These are phyloP conservation scores for Zapornia atra DNA, from an alignment of 2,113 vertebrate genomes.

Conservation along the genomic window DNA sequence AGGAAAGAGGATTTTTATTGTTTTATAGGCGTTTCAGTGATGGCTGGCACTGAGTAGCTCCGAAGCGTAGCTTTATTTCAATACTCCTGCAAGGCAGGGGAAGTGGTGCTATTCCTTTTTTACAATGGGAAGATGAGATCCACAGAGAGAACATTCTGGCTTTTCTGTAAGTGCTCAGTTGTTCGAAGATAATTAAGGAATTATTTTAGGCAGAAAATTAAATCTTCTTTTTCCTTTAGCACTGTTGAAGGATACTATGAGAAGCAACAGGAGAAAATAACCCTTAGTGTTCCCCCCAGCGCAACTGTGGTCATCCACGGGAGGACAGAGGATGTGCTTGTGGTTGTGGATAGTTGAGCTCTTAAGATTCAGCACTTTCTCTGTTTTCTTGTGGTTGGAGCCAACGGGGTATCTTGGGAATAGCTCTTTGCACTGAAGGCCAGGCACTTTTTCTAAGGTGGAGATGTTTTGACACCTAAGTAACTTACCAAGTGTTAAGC, in stretches of 20 bases:
- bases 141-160: background rate
- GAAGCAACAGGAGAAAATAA: background rate
- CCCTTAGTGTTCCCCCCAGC: background rate
- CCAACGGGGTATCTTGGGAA: background rate
- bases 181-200: constrained; percentile 27
- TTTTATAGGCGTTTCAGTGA: background rate
- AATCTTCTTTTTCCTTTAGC: constrained; percentile 7
- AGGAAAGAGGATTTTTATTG: background rate
- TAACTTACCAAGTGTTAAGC: background rate
- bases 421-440: background rate
- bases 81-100: background rate
- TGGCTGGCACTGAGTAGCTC: background rate
- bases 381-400: background rate
- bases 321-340: background rate
- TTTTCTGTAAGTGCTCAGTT: background rate
- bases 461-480: background rate
- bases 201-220: background rate
- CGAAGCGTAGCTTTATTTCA: background rate
- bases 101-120: background rate
- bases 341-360: background rate
- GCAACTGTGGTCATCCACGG: background rate
- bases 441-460: background rate
- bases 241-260: background rate
- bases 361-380: background rate
- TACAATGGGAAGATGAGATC: constrained; percentile 8